phyloP scores from a whole-genome alignment of 2,888 invertebrate species.

The Opisthograptis luteolata region DNA sequence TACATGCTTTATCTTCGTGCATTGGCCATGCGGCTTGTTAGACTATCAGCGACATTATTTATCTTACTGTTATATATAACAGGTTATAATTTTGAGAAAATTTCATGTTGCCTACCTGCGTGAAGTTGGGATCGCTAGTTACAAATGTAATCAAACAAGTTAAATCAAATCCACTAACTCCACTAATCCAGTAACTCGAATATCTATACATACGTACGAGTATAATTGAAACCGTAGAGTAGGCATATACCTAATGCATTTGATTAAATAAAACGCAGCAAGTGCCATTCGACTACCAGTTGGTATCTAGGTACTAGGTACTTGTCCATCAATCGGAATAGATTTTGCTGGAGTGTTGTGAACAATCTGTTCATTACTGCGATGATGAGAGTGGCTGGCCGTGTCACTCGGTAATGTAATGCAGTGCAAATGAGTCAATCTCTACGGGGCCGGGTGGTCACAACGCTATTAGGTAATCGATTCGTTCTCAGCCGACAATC shows the following conservation, averaged over 20 bases:
- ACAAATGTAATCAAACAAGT: too few species aligned
- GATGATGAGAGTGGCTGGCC: constrained; percentile 81
- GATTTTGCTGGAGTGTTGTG: constrained; percentile 51
- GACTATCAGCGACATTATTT: too few species aligned
- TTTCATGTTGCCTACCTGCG: too few species aligned
- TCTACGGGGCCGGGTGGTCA: constrained; percentile 73
- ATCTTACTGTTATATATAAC: too few species aligned
- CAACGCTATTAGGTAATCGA: constrained; percentile 80
- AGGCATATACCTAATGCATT: neutral
- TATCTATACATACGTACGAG: neutral
- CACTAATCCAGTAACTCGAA: too few species aligned
- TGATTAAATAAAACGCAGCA: constrained; percentile 2
- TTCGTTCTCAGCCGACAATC: constrained; percentile 57
- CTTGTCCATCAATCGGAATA: constrained; percentile 39
- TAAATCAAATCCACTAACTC: too few species aligned
- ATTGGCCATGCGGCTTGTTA: too few species aligned
- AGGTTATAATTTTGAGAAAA: too few species aligned
- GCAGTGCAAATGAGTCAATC: constrained; percentile 84
- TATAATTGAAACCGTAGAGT: too few species aligned
- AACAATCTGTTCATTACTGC: constrained; percentile 70
- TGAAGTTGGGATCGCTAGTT: too few species aligned
- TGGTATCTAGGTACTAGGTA: constrained; percentile 2
- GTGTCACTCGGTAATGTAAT: constrained; percentile 82
- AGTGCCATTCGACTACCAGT: constrained; percentile 25
- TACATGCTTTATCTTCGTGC: too few species aligned